These are phyloP conservation scores for Anagrus nilaparvatae DNA, from an alignment of 1,140 invertebrate species.

Conservation along the genomic window DNA sequence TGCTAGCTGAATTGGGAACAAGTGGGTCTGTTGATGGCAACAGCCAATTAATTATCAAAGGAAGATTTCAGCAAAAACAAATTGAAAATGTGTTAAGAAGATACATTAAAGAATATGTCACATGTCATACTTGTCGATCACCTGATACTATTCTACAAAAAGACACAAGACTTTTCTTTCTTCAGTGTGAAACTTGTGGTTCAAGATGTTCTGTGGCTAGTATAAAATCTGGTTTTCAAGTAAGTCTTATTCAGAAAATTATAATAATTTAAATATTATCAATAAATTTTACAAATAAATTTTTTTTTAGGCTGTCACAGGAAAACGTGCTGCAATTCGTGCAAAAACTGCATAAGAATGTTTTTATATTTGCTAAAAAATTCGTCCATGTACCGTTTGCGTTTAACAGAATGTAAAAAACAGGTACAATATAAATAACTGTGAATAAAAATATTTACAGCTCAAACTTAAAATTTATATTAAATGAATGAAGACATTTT, in stretches of 20 bases:
- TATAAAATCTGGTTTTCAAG: conserved; percentile 99
- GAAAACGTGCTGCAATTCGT: conserved; percentile 94
- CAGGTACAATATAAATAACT: no score
- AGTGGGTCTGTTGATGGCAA: conserved; percentile 89
- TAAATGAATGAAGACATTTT: no score
- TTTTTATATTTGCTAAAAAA: no score
- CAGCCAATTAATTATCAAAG: conserved; percentile 97
- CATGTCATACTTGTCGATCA: conserved; percentile 98
- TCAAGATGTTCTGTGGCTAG: conserved; percentile 97
- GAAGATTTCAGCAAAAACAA: conserved; percentile 98
- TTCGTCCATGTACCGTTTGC: no score
- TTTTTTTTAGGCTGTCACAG: conserved; percentile 75
- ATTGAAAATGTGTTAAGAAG: conserved; percentile 97
- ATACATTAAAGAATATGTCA: conserved; percentile 99
- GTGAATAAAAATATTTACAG: no score
- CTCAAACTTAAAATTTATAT: no score
- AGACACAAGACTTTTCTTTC: conserved; percentile 96
- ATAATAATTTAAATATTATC: conserved; percentile 7
- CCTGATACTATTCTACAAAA: conserved; percentile 98
- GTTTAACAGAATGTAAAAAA: no score
- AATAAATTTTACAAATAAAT: conserved; percentile 6
- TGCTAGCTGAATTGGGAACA: conserved; percentile 97
- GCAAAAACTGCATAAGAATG: conserved; percentile 79
- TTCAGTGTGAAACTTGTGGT: conserved; percentile 98
- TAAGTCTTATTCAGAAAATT: conserved; percentile 25